Evolutionary conservation across 2,888 invertebrate species (phyloP).

Genomic region (Trissoscelio sp.): DNA sequence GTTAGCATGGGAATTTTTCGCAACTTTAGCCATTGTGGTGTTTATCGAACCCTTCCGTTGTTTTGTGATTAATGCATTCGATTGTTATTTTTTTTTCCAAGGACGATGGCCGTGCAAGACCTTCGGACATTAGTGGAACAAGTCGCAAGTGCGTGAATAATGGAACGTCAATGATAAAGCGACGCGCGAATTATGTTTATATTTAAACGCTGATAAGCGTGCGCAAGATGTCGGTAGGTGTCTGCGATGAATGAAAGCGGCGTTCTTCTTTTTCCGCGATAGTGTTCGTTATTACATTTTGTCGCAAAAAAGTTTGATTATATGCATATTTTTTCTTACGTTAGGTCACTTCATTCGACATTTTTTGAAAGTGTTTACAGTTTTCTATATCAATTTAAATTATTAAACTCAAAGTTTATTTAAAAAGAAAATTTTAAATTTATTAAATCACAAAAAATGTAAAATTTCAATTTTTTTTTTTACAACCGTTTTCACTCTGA

Average conservation of each 20-base stretch:
- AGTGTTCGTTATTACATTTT: constrained; percentile 13
- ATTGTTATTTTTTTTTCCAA: constrained; percentile 65
- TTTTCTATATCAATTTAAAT: too few relatives aligned
- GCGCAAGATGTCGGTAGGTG: constrained; percentile 65
- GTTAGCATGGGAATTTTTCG: constrained; percentile 47
- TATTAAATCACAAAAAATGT: too few relatives aligned
- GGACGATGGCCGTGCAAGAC: constrained; percentile 62
- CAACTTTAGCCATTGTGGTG: constrained; percentile 40
- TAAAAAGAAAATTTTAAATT: too few relatives aligned
- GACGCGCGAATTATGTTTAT: constrained; percentile 58
- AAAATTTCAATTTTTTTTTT: too few relatives aligned
- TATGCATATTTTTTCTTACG: background rate
- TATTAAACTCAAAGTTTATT: too few relatives aligned
- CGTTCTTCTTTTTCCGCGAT: constrained; percentile 43
- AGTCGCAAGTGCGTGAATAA: constrained; percentile 58
- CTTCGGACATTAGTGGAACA: constrained; percentile 60
- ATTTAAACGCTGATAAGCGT: constrained; percentile 58
- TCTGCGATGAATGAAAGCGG: constrained; percentile 70
- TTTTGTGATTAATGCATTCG: constrained; percentile 45
- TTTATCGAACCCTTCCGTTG: constrained; percentile 61
- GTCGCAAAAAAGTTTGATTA: constrained; percentile 21
- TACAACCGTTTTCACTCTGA: too few relatives aligned
- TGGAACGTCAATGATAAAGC: constrained; percentile 61
- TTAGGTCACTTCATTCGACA: background rate
- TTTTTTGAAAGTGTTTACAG: too few relatives aligned